Evolutionary conservation across 2,113 vertebrate genomes (phyloP), one percentile per base, ranked within the genome.

Genomic region (Engraulis encrasicolus): DNA sequence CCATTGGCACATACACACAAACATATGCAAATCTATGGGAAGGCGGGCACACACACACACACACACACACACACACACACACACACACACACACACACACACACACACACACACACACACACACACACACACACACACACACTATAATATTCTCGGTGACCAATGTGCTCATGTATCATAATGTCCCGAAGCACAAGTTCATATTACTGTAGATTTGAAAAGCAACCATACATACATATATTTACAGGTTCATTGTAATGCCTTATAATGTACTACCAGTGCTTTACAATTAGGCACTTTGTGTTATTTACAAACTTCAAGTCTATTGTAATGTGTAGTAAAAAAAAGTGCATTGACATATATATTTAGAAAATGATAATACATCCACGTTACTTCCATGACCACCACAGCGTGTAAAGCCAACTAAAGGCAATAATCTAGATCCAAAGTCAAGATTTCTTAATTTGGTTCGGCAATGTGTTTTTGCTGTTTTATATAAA

Each of bases 271-370:
- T 66, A 27, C n/a, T n/a, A 66, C 27, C 1, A 15, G 23, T 85
- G 54, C 20, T 66, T 85, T 77, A 66, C 83, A 48, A 83, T 79
- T 52, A 84, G 49, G 40, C 23, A 85, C 50, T 78, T 50, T 36
- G 66, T 37, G 83, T 50, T 93, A 93, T 92, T 91, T 93, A 93
- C 91, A 93, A 77, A 79, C 54, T 92, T 94, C 91, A 93, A 91
- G 91, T 93, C 89, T 83, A 81, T 88, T 82, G 87, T 89, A 86
- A 83, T 87, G 91, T 85, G 87, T 80, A 50, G 83, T 82, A 40
- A 82, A 90, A 83, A 91, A 91, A 95, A 94, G 90, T 93, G 92
- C 91, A 86, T 93, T 86, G 79, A 83, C 45, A 37, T 66, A 82
- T 54, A 71, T 71, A 66, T 37, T 49, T 31, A 14, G 40, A 37